These are phyloP conservation scores for Danio rerio DNA, from an alignment of 2,113 vertebrate species.

Conservation along the genomic window GRCz12tu NC_133179.1:16503501-16504000, in stretches of 20 bases:
- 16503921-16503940: too few relatives aligned
- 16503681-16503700: background rate
- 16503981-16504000: too few relatives aligned
- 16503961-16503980: too few relatives aligned
- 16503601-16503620: constrained; percentile 90
- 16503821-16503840: too few relatives aligned
- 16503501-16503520: constrained; percentile 75
- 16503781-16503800: too few relatives aligned
- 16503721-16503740: background rate
- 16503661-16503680: background rate
- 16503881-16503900: too few relatives aligned
- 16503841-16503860: too few relatives aligned
- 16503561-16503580: constrained; percentile 81
- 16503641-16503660: constrained; percentile 72
- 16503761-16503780: too few relatives aligned
- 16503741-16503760: background rate
- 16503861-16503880: too few relatives aligned
- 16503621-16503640: constrained; percentile 81
- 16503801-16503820: too few relatives aligned
- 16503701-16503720: background rate
- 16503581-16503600: constrained; percentile 82
- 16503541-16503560: constrained; percentile 84
- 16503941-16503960: too few relatives aligned
- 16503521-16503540: constrained; percentile 81
- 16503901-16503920: too few relatives aligned